Evolutionary conservation across 2,888 invertebrate genomes (phyloP).

Genomic region (Marasmarcha lunaedactyla): DNA sequence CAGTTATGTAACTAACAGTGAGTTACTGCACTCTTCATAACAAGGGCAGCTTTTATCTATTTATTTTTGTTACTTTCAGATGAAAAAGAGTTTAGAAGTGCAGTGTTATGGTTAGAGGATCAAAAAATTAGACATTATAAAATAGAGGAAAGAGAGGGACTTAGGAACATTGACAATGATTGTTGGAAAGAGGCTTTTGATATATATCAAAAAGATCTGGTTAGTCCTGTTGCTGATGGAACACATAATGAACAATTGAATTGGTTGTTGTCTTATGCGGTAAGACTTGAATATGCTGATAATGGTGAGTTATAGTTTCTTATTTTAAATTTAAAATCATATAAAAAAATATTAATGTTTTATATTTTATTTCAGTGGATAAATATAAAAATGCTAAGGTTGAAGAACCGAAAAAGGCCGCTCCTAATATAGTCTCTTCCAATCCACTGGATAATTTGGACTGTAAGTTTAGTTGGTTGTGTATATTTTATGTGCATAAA

Average conservation of each 20-base stretch:
- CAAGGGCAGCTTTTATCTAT: neutral
- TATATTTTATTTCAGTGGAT: constrained; percentile 52
- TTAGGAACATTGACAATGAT: constrained; percentile 77
- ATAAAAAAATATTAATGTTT: too few species aligned
- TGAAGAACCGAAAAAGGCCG: constrained; percentile 70
- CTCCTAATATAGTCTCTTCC: constrained; percentile 80
- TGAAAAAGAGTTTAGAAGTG: constrained; percentile 80
- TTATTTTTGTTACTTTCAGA: constrained; percentile 73
- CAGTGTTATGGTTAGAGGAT: constrained; percentile 92
- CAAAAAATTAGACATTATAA: constrained; percentile 91
- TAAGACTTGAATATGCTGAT: constrained; percentile 86
- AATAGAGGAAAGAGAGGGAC: constrained; percentile 80
- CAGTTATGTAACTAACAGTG: too few species aligned
- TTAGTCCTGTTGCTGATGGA: constrained; percentile 75
- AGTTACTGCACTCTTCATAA: too few species aligned
- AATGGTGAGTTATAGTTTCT: constrained; percentile 63
- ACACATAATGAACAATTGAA: constrained; percentile 78
- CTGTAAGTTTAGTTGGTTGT: constrained; percentile 71
- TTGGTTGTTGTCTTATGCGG: constrained; percentile 88
- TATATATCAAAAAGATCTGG: constrained; percentile 80
- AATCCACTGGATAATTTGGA: constrained; percentile 89
- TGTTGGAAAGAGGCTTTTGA: constrained; percentile 80
- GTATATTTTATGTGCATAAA: too few species aligned
- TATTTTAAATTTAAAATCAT: neutral
- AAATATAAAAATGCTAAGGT: constrained; percentile 78